Base-by-base conservation (phyloP, 2,888 invertebrate genomes). In the Hydropsyche betteni region DNA sequence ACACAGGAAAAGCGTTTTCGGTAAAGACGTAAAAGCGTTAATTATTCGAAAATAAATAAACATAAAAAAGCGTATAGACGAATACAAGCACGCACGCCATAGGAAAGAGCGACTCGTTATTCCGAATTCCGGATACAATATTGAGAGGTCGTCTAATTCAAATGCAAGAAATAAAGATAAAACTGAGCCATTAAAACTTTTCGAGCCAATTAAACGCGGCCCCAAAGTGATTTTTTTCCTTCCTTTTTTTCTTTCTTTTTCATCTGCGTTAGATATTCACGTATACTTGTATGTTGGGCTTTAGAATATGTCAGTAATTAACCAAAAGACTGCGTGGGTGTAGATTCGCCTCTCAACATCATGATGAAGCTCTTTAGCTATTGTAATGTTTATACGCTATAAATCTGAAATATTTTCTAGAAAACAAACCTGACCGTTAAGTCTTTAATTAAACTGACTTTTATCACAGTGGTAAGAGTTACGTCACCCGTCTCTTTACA, bases 161-260 rank as follows among this genome's bases (percentile, higher is more conserved):
- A 75, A 76, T 78, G 74, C 58, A 76, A 74, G 74, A 73, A 76
- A 76, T 74, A 69, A 75, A 77, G 75, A 77, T 75, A 77, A 77
- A 77, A 64, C 68, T 73, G 68, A 76, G 70, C 64, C 76, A 78
- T 76, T 76, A 76, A 76, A 68, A 34, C 53, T 74, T 78, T 75
- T 55, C 73, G 68, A 73, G 76, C 76, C 76, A 78, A 78, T 78
- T 78, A 78, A 78, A 76, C 76, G 73, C 69, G 58, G 73, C 75
- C 75, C 58, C 68, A 68, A 50, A 68, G 76, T 72, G 69, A 75
- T 70, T 61, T 77, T 75, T 77, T 44, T 24, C 24, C 2, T 24
- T 24, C 24, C 24, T 24, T 24, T 24, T 24, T 24, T 24, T 24
- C 24, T 44, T 44, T 44, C 44, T 44, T 44, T 10, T 10, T 44